phyloP scores from a whole-genome alignment of 2,888 invertebrate species.

The Xylocampa areola region DNA sequence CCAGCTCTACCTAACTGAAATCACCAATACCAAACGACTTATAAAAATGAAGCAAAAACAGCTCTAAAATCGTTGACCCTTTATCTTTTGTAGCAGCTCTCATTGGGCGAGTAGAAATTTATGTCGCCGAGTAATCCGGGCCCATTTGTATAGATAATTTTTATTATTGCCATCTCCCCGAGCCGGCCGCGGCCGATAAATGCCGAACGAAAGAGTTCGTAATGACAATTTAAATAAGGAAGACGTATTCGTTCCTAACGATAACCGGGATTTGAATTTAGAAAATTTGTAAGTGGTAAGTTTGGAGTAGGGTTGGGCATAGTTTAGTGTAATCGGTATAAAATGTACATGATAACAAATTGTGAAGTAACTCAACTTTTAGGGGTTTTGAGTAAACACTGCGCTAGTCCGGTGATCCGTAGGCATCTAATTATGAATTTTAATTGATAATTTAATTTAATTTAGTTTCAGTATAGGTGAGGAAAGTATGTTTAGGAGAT shows the following conservation, averaged over 20 bases:
- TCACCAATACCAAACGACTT: constrained; percentile 34
- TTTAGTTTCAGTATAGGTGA: too few relatives aligned
- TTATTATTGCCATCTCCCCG: constrained; percentile 89
- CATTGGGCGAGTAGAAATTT: constrained; percentile 88
- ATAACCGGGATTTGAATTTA: constrained; percentile 80
- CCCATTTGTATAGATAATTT: constrained; percentile 90
- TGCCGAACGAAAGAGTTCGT: constrained; percentile 87
- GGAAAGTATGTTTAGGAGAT: too few relatives aligned
- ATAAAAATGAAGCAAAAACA: constrained; percentile 72
- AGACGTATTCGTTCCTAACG: constrained; percentile 88
- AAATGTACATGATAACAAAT: too few relatives aligned
- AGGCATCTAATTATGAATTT: too few relatives aligned
- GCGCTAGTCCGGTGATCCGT: too few relatives aligned
- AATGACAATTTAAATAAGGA: constrained; percentile 90
- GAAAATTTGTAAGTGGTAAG: constrained; percentile 79
- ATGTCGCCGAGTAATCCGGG: constrained; percentile 88
- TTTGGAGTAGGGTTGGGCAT: constrained; percentile 72
- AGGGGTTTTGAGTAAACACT: too few relatives aligned
- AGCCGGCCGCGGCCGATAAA: constrained; percentile 86
- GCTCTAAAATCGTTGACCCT: constrained; percentile 87
- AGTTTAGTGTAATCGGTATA: constrained; percentile 30
- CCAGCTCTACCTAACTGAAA: constrained; percentile 22
- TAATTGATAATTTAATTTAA: too few relatives aligned
- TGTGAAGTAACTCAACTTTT: too few relatives aligned
- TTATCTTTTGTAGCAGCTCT: constrained; percentile 84